Percentiles rank a stretch among this genome's conserved stretches.
phyloP scores from a whole-genome alignment of 2,888 invertebrate genomes.

The Diarsia rubi region DNA sequence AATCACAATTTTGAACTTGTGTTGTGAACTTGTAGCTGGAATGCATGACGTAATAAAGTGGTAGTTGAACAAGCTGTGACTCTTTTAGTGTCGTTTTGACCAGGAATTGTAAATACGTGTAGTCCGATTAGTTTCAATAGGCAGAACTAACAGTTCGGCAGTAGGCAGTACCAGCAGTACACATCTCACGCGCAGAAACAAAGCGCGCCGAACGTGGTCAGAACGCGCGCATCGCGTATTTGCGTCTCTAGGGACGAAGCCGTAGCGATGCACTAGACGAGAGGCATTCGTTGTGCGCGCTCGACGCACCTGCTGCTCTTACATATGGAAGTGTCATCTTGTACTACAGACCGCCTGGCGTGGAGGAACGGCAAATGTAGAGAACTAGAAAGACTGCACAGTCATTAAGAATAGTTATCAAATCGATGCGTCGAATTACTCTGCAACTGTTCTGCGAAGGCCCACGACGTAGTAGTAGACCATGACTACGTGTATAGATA shows the following conservation, averaged over 20 bases:
- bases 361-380: neutral
- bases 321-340: too few species aligned
- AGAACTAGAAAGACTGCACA: neutral
- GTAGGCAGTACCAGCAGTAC: neutral
- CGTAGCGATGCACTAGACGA: slow-evolving; percentile 4
- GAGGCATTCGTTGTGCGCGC: neutral
- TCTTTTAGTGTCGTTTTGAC: neutral
- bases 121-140: slow-evolving; percentile 9
- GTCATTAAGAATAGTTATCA: neutral
- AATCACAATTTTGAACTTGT: neutral
- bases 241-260: slow-evolving; percentile 18
- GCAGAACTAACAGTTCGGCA: neutral
- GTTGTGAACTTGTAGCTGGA: neutral
- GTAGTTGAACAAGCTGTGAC: neutral
- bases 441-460: neutral
- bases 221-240: neutral
- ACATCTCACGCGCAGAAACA: neutral
- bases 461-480: too few species aligned
- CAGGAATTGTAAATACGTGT: neutral
- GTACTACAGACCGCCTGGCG: neutral
- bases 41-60: neutral
- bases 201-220: neutral
- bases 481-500: neutral
- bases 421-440: neutral
- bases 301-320: slow-evolving; percentile 20